Evolutionary conservation across 2,888 invertebrate species (phyloP), one percentile per base, ranked within the genome.

Genomic region (Leptarthrus brevirostris): DNA sequence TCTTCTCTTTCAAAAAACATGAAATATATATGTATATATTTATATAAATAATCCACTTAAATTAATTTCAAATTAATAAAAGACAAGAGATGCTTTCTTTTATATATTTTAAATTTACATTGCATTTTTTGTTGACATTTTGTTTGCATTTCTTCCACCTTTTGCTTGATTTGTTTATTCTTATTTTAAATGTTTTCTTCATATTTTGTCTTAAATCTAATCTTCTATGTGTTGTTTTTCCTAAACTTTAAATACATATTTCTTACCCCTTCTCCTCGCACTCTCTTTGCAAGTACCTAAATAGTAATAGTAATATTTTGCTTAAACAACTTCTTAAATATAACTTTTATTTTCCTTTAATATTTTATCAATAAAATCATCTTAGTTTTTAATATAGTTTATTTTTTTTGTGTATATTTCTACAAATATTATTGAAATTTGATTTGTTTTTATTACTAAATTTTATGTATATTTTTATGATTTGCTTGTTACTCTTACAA

Each of bases 391-490:
- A 66, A 66, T 66, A 66, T 66, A 66, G 66, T 66, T 53, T 53
- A 66, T 66, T 66, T 66, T 16, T 14, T 40, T 22, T 66, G 47
- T 66, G 26, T 66, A 66, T 49, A 26, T 66, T 66, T 66, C 66
- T 66, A 66, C 66, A 66, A 66, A 66, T 66, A 66, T 66, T 66
- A 66, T 66, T 66, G 66, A 66, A 66, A 66, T 66, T 66, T 66
- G 47, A 66, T 66, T 66, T 66, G 66, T 66, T 66, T 36, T 49
- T 49, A 66, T 66, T 66, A 61, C 61, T 61, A 61, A 61, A 16
- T 47, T 66, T 66, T 66, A 47, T 47, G 30, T 47, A 16, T 49
- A 47, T 47, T 47, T 66, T 56, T 16, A 66, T 66, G 49, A 47
- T 66, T 66, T 66, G 36, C 36, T 49, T 47, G 22, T 44, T 53